These are phyloP conservation scores for Acrobasis repandana DNA, from an alignment of 2,888 invertebrate species.

Conservation along the genomic window DNA sequence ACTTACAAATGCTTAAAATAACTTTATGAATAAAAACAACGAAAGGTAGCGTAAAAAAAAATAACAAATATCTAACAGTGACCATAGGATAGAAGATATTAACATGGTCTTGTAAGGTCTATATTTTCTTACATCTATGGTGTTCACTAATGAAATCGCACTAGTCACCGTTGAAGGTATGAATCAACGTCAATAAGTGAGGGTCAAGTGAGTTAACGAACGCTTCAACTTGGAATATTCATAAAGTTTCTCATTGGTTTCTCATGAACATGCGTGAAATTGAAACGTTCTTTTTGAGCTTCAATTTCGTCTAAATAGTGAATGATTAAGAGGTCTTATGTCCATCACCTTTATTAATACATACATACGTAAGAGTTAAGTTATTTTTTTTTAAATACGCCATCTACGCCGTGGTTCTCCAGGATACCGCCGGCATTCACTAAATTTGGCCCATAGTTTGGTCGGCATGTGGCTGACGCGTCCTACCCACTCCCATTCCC, in stretches of 20 bases:
- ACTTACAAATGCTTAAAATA: too few relatives aligned
- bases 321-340: conserved; percentile 28
- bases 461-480: too few relatives aligned
- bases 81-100: too few relatives aligned
- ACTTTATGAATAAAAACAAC: too few relatives aligned
- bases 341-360: not conserved
- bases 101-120: not conserved
- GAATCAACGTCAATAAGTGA: conserved; percentile 53
- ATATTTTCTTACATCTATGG: conserved; percentile 16
- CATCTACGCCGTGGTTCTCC: too few relatives aligned
- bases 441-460: too few relatives aligned
- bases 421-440: too few relatives aligned
- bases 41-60: too few relatives aligned
- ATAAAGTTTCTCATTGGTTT: conserved; percentile 36
- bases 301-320: conserved; percentile 23
- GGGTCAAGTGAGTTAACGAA: conserved; percentile 59
- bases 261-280: conserved; percentile 52
- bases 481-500: too few relatives aligned
- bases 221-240: conserved; percentile 48
- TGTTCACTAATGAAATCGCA: conserved; percentile 41
- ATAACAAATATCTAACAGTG: too few relatives aligned
- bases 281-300: conserved; percentile 37
- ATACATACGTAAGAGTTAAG: too few relatives aligned
- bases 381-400: too few relatives aligned
- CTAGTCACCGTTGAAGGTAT: conserved; percentile 49